These are phyloP conservation scores for Characodon lateralis DNA, from an alignment of 2,797 vertebrate genomes.

Conservation along the genomic window DNA sequence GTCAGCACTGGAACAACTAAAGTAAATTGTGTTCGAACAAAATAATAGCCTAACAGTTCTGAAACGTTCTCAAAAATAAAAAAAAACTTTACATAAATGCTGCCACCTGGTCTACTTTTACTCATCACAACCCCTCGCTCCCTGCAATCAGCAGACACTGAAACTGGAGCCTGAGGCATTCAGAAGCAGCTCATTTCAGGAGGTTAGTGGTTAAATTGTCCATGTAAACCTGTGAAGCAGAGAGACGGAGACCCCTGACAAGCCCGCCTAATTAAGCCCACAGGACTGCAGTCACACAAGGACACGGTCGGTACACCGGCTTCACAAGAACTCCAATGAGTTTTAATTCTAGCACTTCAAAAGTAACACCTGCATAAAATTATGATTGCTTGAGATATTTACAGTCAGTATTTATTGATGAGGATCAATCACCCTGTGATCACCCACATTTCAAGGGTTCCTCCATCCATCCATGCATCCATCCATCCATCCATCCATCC, in stretches of 20 bases:
- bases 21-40: not conserved
- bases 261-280: slow-evolving; percentile 82
- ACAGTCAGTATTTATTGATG: not conserved
- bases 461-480: not conserved
- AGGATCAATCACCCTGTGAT: not conserved
- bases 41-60: not conserved
- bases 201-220: slow-evolving; percentile 88
- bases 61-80: too few species aligned
- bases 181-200: slow-evolving; percentile 79
- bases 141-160: slow-evolving; percentile 64
- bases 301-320: slow-evolving; percentile 10
- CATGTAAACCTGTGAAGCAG: slow-evolving; percentile 82
- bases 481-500: not conserved
- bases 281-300: slow-evolving; percentile 47
- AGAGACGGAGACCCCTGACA: slow-evolving; percentile 72
- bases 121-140: slow-evolving; percentile 70
- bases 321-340: not conserved
- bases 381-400: not conserved
- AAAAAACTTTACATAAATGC: not conserved
- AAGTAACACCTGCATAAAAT: not conserved
- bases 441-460: too few species aligned
- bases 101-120: slow-evolving; percentile 58
- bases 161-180: slow-evolving; percentile 82
- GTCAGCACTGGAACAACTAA: not conserved
- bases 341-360: not conserved